Evolutionary conservation across 2,888 invertebrate species (phyloP), one percentile per base, ranked within the genome.

Genomic region (Homarus gammarus): DNA sequence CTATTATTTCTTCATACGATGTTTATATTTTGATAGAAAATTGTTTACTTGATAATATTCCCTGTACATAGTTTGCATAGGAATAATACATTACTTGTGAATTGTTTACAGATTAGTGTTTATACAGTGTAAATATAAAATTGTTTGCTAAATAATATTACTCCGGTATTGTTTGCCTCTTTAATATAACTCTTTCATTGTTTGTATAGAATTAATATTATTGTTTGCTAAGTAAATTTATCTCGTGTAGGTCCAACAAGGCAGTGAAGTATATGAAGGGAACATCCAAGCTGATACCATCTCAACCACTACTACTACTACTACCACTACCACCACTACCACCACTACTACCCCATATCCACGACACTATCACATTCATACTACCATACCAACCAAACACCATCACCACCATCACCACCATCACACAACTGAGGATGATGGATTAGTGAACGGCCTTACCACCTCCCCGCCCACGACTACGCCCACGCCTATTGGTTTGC

Each of bases 401-500:
- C 31, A 2, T 6, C 70, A 15, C 27, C 70, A 70, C 36, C 6
- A 0, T 3, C 22, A 70, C 31, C 70, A n/a, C n/a, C n/a, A n/a
- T n/a, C n/a, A n/a, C n/a, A n/a, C n/a, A n/a, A n/a, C n/a, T n/a
- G n/a, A n/a, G n/a, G n/a, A n/a, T n/a, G n/a, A n/a, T n/a, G n/a
- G n/a, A n/a, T 31, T n/a, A 1, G 31, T 1, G 5, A 31, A 31
- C 70, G 5, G 36, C 31, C 3, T 70, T 31, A 44, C 44, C 75
- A n/a, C 36, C 73, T 1, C 56, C 56, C n/a, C 56, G 31, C 6
- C 33, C 56, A 79, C 56, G n/a, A 27, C 79, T 12, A 56, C 78
- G 22, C 56, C 78, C 56, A 79, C 79, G 79, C 79, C 79, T 18
- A 51, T 82, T 31, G 70, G 64, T 2, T 70, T 82, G 1, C 82